phyloP scores from a whole-genome alignment of 2,797 vertebrate genomes.

The Pangasius djambal region DNA sequence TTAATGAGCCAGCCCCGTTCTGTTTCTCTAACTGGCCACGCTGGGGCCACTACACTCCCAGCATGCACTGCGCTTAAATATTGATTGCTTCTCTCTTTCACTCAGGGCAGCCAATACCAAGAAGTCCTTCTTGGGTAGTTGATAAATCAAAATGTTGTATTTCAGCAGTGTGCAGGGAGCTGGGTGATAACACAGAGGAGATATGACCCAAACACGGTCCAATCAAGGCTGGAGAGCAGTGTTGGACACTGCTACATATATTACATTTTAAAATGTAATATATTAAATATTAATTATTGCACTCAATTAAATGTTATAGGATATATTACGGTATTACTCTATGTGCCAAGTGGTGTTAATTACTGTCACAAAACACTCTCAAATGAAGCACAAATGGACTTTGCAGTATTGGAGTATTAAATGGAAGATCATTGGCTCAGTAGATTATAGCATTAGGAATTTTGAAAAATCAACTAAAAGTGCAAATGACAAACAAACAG shows the following conservation, averaged over 20 bases:
- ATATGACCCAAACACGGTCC: background rate
- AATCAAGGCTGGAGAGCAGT: background rate
- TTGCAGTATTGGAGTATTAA: background rate
- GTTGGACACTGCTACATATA: background rate
- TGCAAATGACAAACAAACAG: background rate
- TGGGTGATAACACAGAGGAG: conserved; percentile 10
- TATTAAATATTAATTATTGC: conserved; percentile 1
- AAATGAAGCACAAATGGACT: conserved; percentile 16
- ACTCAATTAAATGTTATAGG: conserved; percentile 8
- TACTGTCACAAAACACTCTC: conserved; percentile 16
- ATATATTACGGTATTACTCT: background rate
- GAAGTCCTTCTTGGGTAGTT: conserved; percentile 40
- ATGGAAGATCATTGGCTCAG: background rate
- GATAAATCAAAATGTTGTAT: conserved; percentile 52
- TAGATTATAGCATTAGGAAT: background rate
- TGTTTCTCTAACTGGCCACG: conserved; percentile 60
- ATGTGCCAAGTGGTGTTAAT: conserved; percentile 4
- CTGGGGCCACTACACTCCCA: conserved; percentile 40
- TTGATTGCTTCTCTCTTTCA: conserved; percentile 59
- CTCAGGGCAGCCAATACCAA: conserved; percentile 31
- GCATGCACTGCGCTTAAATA: conserved; percentile 61
- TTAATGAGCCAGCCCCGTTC: conserved; percentile 50
- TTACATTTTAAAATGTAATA: background rate
- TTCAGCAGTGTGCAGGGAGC: conserved; percentile 18
- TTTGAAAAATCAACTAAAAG: background rate